Evolutionary conservation across 2,113 vertebrate species (phyloP), one percentile per base, ranked within the genome.

Genomic region (Toxotes jaculatrix): DNA sequence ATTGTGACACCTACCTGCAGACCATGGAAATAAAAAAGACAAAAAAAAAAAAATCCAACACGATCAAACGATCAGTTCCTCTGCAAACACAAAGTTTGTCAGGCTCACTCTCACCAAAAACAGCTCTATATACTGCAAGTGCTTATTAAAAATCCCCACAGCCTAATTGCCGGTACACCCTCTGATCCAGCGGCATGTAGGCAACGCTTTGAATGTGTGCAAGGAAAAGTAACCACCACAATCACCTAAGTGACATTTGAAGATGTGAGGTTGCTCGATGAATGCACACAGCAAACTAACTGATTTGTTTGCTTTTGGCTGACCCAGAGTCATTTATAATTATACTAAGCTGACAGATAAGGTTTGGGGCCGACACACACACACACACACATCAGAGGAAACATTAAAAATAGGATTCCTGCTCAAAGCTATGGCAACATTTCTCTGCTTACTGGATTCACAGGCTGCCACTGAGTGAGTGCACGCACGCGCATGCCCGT

Each of bases 1-100:
- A 98, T 96, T 99, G 97, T 99, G 97, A 99, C 98, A 97, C 97
- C 98, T 98, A 97, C 96, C 98, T 99, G 97, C 95, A 96, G 96
- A 97, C 94, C 95, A 94, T 95, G 97, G 97, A 94, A 98, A 97
- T 89, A 93, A 79, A 95, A 80, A 86, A 80, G 14, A 4, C 0
- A 34, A 40, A 0, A 31, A 42, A 57, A 49, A 69, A 16, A 68
- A 95, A 95, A 77, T 40, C 61, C 69, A 60, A 71, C 57, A 10
- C 17, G 45, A n/a, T 81, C 67, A 47, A 91, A 95, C 95, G 92
- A 96, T 68, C 70, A 53, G 74, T 72, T 66, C 47, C 60, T 23
- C 42, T 55, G 42, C 74, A 77, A 84, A 75, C 31, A 77, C 36
- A 34, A 60, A 55, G 63, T 57, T 34, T 70, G 36, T 73, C 64